These are phyloP conservation scores for Austrofundulus limnaeus DNA, from an alignment of 2,113 vertebrate species.

Conservation along the genomic window DNA sequence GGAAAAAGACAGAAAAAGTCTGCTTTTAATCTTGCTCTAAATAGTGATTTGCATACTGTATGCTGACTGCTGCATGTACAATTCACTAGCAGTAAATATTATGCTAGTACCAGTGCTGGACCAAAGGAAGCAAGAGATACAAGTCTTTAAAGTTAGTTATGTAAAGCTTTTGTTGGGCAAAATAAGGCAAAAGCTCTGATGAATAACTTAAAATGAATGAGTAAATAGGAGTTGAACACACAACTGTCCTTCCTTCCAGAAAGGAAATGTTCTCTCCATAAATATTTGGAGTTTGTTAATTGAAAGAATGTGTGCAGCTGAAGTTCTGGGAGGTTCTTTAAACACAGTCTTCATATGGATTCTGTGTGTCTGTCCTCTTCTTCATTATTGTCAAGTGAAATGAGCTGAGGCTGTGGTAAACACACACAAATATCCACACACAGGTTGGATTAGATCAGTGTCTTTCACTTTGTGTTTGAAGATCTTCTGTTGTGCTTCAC, in stretches of 20 bases:
- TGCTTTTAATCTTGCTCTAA: too few species aligned
- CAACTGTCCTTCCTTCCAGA: slow-evolving; percentile 52
- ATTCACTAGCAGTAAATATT: too few species aligned
- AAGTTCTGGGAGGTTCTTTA: slow-evolving; percentile 65
- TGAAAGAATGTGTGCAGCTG: slow-evolving; percentile 72
- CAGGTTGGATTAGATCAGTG: slow-evolving; percentile 36
- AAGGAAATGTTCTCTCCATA: slow-evolving; percentile 78
- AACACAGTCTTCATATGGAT: slow-evolving; percentile 66
- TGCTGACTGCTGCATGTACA: too few species aligned
- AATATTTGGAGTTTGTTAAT: slow-evolving; percentile 80
- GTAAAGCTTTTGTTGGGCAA: too few species aligned
- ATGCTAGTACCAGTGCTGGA: too few species aligned
- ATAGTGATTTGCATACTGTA: too few species aligned
- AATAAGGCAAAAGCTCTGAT: slow-evolving; percentile 59
- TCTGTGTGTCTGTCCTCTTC: slow-evolving; percentile 66
- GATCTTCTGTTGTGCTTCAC: slow-evolving; percentile 46
- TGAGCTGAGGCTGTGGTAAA: slow-evolving; percentile 60
- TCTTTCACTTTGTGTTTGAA: slow-evolving; percentile 26
- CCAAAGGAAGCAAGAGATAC: too few species aligned
- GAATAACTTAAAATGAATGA: slow-evolving; percentile 50
- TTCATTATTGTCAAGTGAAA: slow-evolving; percentile 62
- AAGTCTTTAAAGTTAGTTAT: too few species aligned
- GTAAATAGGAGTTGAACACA: slow-evolving; percentile 52
- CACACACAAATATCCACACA: slow-evolving; percentile 25
- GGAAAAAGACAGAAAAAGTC: too few species aligned